Evolutionary conservation across 2,113 vertebrate genomes (phyloP).

Genomic region (Strix aluco): DNA sequence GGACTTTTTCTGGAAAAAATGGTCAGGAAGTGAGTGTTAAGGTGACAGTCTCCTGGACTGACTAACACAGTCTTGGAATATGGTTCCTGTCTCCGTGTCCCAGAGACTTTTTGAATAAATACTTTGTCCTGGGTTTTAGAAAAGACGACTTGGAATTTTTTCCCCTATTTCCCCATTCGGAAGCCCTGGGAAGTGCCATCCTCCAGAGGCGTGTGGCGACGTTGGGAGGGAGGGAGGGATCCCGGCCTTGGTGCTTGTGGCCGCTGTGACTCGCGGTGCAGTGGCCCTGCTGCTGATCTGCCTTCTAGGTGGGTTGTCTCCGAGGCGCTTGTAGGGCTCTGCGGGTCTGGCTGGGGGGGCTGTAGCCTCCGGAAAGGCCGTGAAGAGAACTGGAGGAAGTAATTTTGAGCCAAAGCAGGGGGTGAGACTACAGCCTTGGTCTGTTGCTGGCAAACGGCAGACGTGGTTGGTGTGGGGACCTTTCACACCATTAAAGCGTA

Average conservation of each 20-base stretch:
- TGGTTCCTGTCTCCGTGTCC: neutral
- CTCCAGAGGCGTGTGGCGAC: rapidly evolving
- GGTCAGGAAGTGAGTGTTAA: neutral
- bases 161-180: rapidly evolving
- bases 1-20: neutral
- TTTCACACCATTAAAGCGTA: neutral
- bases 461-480: neutral
- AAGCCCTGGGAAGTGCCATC: neutral
- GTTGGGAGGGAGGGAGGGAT: neutral
- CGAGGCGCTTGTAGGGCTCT: neutral
- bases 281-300: neutral
- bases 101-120: neutral
- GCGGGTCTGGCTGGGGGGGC: too few species aligned
- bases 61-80: neutral
- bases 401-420: neutral
- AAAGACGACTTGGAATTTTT: neutral
- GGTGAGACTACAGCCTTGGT: neutral
- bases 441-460: too few species aligned
- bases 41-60: neutral
- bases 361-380: rapidly evolving
- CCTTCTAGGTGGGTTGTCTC: neutral
- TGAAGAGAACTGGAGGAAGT: neutral
- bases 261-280: rapidly evolving
- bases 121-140: neutral
- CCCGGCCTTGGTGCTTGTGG: rapidly evolving